Conservation (phyloP, 2,888 invertebrate genomes). For the Rhingia rostrata region DNA sequence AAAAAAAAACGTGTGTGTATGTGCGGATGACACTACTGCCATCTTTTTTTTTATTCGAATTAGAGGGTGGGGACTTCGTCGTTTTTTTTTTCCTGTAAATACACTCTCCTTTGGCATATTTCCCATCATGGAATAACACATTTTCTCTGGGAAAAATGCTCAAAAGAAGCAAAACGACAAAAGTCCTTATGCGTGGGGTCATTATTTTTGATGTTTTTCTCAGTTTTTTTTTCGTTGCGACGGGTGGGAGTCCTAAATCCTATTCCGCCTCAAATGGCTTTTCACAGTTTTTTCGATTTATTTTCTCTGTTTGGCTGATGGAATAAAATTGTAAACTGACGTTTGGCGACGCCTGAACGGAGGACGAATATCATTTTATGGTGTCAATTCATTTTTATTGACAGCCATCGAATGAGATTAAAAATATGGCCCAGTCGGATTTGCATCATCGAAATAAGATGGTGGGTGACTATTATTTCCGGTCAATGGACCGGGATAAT, state of each 20-base stretch:
- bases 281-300: conserved; percentile 53
- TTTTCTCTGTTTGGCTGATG: conserved; percentile 50
- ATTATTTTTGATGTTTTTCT: conserved; percentile 72
- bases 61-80: conserved; percentile 39
- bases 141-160: conserved; percentile 60
- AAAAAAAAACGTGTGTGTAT: conserved; percentile 31
- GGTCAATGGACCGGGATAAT: conserved; percentile 51
- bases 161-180: conserved; percentile 45
- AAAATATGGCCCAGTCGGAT: conserved; percentile 75
- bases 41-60: conserved; percentile 60
- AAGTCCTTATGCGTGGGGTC: conserved; percentile 71
- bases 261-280: conserved; percentile 58
- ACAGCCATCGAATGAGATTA: conserved; percentile 77
- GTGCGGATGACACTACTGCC: conserved; percentile 36
- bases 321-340: conserved; percentile 54
- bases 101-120: conserved; percentile 72
- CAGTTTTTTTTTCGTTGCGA: conserved; percentile 22
- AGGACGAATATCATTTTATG: conserved; percentile 74
- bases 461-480: conserved; percentile 28
- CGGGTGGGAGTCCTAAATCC: conserved; percentile 49
- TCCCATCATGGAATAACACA: conserved; percentile 73
- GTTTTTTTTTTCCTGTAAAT: conserved; percentile 53
- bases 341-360: conserved; percentile 55
- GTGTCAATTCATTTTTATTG: conserved; percentile 77
- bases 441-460: conserved; percentile 61